Evolutionary conservation across 2,888 invertebrate genomes (phyloP).

Genomic region (Leptopilina syphax): DNA sequence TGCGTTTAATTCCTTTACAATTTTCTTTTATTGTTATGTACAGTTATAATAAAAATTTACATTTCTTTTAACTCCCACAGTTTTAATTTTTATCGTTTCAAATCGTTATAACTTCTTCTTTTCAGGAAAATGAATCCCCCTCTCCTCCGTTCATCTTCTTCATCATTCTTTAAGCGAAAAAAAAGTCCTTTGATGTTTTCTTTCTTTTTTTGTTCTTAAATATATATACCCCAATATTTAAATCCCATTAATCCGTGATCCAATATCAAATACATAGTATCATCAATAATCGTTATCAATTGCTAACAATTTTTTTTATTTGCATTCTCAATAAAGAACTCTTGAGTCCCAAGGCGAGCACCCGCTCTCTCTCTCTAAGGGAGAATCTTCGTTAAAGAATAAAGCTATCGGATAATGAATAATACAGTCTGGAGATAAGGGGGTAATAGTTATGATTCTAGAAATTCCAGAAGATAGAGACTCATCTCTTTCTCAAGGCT

Average conservation of each 20-base stretch:
- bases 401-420: constrained; percentile 33
- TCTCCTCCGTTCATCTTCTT: not conserved
- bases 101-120: not conserved
- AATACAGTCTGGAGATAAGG: constrained; percentile 24
- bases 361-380: not conserved
- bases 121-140: constrained; percentile 20
- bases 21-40: not conserved
- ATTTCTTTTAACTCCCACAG: constrained; percentile 1
- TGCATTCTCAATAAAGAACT: constrained; percentile 27
- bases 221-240: constrained; percentile 20
- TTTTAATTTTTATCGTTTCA: constrained; percentile 5
- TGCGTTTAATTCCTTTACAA: not conserved
- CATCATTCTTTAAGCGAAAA: not conserved
- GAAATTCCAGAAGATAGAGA: constrained; percentile 7
- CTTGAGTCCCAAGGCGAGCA: constrained; percentile 18
- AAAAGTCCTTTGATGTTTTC: constrained; percentile 12
- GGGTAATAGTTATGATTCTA: constrained; percentile 25
- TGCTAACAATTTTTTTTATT: constrained; percentile 4
- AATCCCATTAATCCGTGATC: constrained; percentile 22
- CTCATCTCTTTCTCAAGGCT: not conserved
- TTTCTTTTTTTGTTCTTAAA: not conserved
- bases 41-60: not conserved
- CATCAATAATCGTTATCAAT: constrained; percentile 28
- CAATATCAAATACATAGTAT: constrained; percentile 1
- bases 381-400: constrained; percentile 33